Evolutionary conservation across 2,113 vertebrate species (phyloP).

Genomic region (human): GRCh38 chr15:69156501-69157000

Average conservation of each 20-base stretch:
- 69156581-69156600: not conserved
- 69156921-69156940: not conserved
- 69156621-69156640: not conserved
- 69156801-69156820: not conserved
- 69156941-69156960: not conserved
- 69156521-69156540: not conserved
- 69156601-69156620: not conserved
- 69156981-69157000: not conserved
- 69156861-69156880: conserved; percentile 20
- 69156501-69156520: not conserved
- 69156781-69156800: not conserved
- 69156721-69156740: not conserved
- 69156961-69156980: not conserved
- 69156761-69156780: not conserved
- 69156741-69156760: not conserved
- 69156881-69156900: conserved; percentile 57
- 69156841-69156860: conserved; percentile 33
- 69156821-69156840: conserved; percentile 5
- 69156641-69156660: not conserved
- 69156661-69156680: not conserved
- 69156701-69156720: not conserved
- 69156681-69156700: not conserved
- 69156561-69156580: not conserved
- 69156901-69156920: conserved; percentile 61
- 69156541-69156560: not conserved